Conservation (phyloP, 1,140 invertebrate genomes). For the Drosophila grimshawi region DNA sequence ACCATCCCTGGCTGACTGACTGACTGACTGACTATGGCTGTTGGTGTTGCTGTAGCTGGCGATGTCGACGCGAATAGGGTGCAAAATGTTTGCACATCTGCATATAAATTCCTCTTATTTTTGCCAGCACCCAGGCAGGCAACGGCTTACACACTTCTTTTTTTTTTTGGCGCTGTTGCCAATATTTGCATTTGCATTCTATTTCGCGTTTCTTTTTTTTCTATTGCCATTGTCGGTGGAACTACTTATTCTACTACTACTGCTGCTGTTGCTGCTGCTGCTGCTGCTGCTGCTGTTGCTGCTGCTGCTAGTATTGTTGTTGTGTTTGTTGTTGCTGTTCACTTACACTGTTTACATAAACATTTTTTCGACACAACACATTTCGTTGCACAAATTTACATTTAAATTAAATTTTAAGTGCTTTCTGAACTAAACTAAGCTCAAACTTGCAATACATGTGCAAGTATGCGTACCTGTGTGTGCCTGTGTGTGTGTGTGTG, state of each 20-base stretch:
- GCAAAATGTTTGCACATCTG: constrained; percentile 81
- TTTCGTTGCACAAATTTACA: constrained; percentile 81
- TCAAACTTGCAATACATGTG: constrained; percentile 33
- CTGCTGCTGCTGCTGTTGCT: constrained; percentile 1
- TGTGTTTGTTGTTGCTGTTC: constrained; percentile 37
- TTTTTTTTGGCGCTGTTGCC: constrained; percentile 65
- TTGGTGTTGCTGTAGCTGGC: constrained; percentile 30
- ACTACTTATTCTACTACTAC: constrained; percentile 5
- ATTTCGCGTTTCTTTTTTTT: constrained; percentile 61
- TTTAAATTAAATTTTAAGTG: constrained; percentile 83
- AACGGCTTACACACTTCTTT: constrained; percentile 74
- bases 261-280: constrained; percentile 4
- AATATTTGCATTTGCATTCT: constrained; percentile 83
- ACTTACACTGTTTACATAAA: constrained; percentile 79
- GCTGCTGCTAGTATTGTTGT: constrained; percentile 6
- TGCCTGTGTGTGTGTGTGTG: neutral
- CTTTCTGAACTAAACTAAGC: constrained; percentile 82
- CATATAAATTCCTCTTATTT: constrained; percentile 82
- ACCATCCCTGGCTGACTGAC: neutral
- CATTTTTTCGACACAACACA: constrained; percentile 79
- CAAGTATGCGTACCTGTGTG: neutral
- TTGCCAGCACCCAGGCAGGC: constrained; percentile 68
- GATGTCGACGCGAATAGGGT: constrained; percentile 66
- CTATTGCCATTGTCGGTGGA: constrained; percentile 35
- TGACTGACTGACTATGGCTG: constrained; percentile 22